Percentiles rank a stretch among this genome's conserved stretches.
These are phyloP conservation scores for Tragulus kanchil DNA, from an alignment of 2,113 vertebrate genomes.

Conservation along the genomic window DNA sequence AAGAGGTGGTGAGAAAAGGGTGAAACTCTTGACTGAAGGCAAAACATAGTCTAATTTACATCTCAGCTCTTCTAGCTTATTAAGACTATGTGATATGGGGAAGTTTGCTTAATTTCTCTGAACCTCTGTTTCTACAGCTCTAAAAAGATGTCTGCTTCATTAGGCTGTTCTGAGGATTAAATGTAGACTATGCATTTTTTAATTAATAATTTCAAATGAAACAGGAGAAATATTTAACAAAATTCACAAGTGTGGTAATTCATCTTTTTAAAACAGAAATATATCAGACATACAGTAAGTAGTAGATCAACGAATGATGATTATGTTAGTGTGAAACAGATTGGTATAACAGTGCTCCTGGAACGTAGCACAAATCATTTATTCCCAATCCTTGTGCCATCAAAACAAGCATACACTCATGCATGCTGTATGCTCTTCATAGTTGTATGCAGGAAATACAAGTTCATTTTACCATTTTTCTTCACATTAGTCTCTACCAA, in stretches of 20 bases:
- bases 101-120: neutral
- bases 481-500: neutral
- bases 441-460: neutral
- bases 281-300: neutral
- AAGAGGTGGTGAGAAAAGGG: neutral
- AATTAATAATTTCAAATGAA: constrained; percentile 40
- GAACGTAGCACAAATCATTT: neutral
- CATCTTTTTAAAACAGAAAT: neutral
- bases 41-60: neutral
- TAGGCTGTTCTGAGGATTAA: neutral
- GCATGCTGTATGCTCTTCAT: neutral
- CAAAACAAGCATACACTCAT: neutral
- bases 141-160: neutral
- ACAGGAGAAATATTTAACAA: neutral
- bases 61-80: neutral
- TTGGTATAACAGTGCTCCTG: neutral
- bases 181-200: neutral
- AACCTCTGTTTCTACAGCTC: neutral
- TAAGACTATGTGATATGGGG: neutral
- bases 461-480: neutral
- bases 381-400: neutral
- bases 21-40: neutral
- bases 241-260: neutral
- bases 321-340: neutral
- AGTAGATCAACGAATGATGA: neutral